Evolutionary conservation across 2,888 invertebrate species (phyloP), one percentile per base, ranked within the genome.

Genomic region (Homarus gammarus): DNA sequence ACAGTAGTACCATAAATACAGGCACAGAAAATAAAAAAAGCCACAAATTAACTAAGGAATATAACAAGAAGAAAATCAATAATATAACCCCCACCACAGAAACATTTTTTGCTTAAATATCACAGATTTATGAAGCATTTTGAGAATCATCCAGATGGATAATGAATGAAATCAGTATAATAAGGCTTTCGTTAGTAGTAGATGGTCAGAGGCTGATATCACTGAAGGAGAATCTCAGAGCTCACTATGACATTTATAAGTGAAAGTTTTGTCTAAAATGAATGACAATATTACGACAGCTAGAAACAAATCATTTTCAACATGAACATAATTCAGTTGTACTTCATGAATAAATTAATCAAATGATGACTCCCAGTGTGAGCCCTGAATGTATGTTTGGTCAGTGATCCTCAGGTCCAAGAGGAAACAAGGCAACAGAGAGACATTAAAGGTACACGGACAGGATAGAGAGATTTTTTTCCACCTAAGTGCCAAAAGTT

Each of bases 401-500:
- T n/a, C n/a, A n/a, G n/a, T n/a, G n/a, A n/a, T n/a, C n/a, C n/a
- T 18, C 56, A 1, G 15, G 22, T 56, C 15, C 56, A 0, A 56
- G 56, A 56, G 22, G 56, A 18, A 56, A 61, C 49, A 33, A 56
- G 31, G 78, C 3, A 22, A 27, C 31, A 51, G 27, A 31, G 31
- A 77, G 31, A 77, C n/a, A n/a, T n/a, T 31, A 49, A 12, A 77
- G 51, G 12, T 10, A 73, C 51, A 56, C n/a, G 49, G 51, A 27
- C 38, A 68, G 36, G 33, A 68, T 18, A 33, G 64, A 70, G 22
- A n/a, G n/a, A n/a, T n/a, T n/a, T n/a, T 49, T 70, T 51, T 31
- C 72, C 72, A 84, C 44, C 70, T 36, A 49, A 31, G n/a, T 79
- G 79, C 49, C 36, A 27, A 36, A 33, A 82, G 38, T 49, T 6